phyloP scores from a whole-genome alignment of 2,113 vertebrate genomes.

The Myiagra hebetior region DNA sequence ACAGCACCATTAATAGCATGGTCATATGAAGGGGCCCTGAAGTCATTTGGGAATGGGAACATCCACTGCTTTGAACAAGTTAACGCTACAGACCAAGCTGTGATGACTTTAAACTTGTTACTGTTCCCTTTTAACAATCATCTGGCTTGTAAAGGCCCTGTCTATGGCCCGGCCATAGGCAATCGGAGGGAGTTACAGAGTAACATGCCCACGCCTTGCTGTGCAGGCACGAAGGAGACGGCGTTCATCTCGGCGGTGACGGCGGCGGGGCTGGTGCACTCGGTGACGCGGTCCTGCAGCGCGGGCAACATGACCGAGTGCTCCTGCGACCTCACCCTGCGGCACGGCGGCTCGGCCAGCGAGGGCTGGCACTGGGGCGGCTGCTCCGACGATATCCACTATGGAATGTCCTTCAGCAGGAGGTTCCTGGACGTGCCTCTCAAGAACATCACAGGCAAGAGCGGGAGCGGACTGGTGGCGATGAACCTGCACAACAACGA shows the following conservation, averaged over 20 bases:
- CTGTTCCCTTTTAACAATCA: neutral
- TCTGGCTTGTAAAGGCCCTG: neutral
- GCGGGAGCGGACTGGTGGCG: conserved; percentile 59
- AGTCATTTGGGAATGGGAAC: neutral
- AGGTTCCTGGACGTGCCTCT: conserved; percentile 80
- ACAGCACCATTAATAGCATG: neutral
- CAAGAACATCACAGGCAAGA: conserved; percentile 69
- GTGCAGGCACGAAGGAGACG: conserved; percentile 90
- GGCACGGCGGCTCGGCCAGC: conserved; percentile 69
- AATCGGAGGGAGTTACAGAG: neutral
- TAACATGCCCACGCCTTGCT: neutral
- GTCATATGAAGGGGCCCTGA: neutral
- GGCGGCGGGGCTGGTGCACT: conserved; percentile 88
- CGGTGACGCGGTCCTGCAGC: conserved; percentile 89
- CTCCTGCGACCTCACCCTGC: conserved; percentile 83
- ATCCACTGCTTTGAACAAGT: neutral
- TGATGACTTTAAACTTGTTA: neutral
- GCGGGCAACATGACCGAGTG: conserved; percentile 92
- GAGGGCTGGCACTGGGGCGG: conserved; percentile 97
- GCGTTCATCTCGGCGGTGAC: conserved; percentile 90
- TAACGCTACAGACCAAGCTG: neutral
- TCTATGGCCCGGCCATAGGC: neutral
- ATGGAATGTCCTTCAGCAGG: conserved; percentile 91
- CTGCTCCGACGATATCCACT: conserved; percentile 91
- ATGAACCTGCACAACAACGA: conserved; percentile 94